These are phyloP conservation scores for Xylocampa areola DNA, from an alignment of 2,888 invertebrate genomes.

Conservation along the genomic window DNA sequence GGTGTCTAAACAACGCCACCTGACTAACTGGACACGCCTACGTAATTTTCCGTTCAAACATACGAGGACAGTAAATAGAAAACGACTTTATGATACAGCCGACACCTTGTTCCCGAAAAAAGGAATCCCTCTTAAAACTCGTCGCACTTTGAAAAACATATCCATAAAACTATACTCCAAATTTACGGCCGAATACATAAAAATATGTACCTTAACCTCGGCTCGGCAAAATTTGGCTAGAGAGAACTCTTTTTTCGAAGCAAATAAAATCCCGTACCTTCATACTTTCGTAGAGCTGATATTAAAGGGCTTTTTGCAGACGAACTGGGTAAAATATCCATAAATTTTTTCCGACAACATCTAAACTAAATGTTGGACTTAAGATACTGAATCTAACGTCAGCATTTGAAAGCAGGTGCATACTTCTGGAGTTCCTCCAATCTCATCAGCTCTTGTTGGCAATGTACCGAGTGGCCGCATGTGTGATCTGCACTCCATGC, in stretches of 20 bases:
- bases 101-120: slow-evolving; percentile 60
- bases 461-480: slow-evolving; percentile 76
- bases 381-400: slow-evolving; percentile 19
- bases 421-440: slow-evolving; percentile 73
- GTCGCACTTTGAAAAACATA: slow-evolving; percentile 74
- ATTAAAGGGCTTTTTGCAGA: slow-evolving; percentile 41
- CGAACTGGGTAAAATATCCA: slow-evolving; percentile 25
- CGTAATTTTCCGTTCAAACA: slow-evolving; percentile 56
- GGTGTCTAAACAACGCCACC: slow-evolving; percentile 83
- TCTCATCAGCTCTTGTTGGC: slow-evolving; percentile 77
- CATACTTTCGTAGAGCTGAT: slow-evolving; percentile 53
- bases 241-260: slow-evolving; percentile 56
- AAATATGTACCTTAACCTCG: slow-evolving; percentile 68
- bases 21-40: slow-evolving; percentile 70
- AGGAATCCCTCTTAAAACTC: slow-evolving; percentile 68
- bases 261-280: slow-evolving; percentile 65
- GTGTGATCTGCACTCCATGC: slow-evolving; percentile 77
- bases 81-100: slow-evolving; percentile 55
- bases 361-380: slow-evolving; percentile 29
- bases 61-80: slow-evolving; percentile 36
- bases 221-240: slow-evolving; percentile 68
- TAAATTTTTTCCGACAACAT: slow-evolving; percentile 30
- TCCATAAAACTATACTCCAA: slow-evolving; percentile 75
- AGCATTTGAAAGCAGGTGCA: slow-evolving; percentile 63
- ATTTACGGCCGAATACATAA: slow-evolving; percentile 75